These are phyloP conservation scores for Brachionus plicatilis DNA, from an alignment of 1,140 invertebrate species.

Conservation along the genomic window DNA sequence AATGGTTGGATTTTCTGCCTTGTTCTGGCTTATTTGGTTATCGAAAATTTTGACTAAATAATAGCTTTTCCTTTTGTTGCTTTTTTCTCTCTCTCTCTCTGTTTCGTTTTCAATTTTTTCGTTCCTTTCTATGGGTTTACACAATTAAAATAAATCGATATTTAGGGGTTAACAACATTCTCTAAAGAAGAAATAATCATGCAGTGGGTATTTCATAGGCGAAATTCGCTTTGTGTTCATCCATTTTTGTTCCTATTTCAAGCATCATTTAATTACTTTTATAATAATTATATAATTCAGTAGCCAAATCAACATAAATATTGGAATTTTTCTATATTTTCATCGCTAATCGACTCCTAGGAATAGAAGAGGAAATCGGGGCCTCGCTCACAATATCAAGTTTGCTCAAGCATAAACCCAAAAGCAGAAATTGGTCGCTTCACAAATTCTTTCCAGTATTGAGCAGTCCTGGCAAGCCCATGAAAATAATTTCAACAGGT, in stretches of 20 bases:
- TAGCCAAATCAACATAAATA: slow-evolving; percentile 15
- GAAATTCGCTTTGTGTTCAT: background rate
- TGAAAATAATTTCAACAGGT: background rate
- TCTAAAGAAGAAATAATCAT: slow-evolving; percentile 25
- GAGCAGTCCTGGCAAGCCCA: background rate
- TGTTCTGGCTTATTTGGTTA: slow-evolving; percentile 26
- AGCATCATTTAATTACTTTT: slow-evolving; percentile 29
- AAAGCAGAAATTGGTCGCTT: background rate
- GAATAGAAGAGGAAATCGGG: background rate
- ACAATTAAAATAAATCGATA: slow-evolving; percentile 35
- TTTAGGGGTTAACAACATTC: slow-evolving; percentile 8
- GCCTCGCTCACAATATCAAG: background rate
- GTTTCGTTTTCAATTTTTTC: background rate
- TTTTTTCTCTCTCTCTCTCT: background rate
- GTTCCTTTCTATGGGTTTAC: slow-evolving; percentile 1
- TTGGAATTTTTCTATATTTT: slow-evolving; percentile 12
- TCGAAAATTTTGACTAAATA: background rate
- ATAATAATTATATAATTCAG: slow-evolving; percentile 27
- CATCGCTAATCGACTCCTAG: background rate
- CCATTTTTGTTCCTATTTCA: slow-evolving; percentile 8
- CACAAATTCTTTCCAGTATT: background rate
- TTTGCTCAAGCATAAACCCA: background rate
- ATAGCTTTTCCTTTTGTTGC: slow-evolving; percentile 30
- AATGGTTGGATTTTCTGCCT: slow-evolving; percentile 28
- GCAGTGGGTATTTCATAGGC: slow-evolving; percentile 15